Evolutionary conservation across 1,140 invertebrate genomes (phyloP).

Genomic region (Brachionus koreanus): DNA sequence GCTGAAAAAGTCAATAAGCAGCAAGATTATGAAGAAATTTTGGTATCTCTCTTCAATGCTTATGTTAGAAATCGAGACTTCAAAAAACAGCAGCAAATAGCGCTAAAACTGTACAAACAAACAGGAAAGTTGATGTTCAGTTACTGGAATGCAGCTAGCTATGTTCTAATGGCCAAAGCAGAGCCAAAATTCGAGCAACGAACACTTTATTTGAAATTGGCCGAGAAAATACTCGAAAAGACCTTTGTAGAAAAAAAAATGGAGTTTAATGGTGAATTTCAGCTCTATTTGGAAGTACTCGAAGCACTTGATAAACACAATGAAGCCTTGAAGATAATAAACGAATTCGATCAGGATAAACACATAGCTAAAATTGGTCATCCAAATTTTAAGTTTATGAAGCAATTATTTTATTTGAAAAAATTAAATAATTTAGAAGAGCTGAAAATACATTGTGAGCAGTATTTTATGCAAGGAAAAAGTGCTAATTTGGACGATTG

Average conservation of each 20-base stretch:
- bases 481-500: conserved; percentile 34
- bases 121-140: conserved; percentile 6
- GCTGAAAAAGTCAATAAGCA: background rate
- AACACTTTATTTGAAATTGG: background rate
- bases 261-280: conserved; percentile 41
- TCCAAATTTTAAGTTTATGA: conserved; percentile 19
- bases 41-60: conserved; percentile 14
- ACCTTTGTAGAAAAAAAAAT: conserved; percentile 28
- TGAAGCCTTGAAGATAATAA: background rate
- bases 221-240: conserved; percentile 36
- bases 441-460: background rate
- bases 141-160: conserved; percentile 39
- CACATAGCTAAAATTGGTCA: conserved; percentile 38
- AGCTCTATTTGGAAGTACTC: conserved; percentile 6
- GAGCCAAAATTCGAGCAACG: background rate
- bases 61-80: conserved; percentile 32
- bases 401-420: conserved; percentile 22
- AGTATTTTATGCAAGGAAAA: background rate
- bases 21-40: conserved; percentile 20
- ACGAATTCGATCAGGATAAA: conserved; percentile 8
- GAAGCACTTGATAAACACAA: background rate
- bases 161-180: background rate
- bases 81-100: conserved; percentile 32
- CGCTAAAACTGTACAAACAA: conserved; percentile 35
- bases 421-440: background rate